Evolutionary conservation across 2,888 invertebrate species (phyloP).

Genomic region (Clitarchus hookeri): DNA sequence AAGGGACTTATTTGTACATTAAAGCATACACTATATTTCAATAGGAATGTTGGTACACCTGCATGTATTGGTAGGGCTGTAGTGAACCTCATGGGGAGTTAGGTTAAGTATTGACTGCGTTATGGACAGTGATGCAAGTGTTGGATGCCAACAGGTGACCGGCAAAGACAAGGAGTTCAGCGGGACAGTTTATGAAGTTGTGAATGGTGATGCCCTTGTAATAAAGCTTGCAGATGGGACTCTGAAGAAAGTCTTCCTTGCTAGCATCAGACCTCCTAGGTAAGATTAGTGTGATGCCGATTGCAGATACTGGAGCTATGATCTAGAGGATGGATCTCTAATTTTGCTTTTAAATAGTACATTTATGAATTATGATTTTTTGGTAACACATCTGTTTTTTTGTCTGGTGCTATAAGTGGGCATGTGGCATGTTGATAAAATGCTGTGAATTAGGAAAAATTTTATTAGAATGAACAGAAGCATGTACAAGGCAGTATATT

Average conservation of each 20-base stretch:
- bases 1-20: too few species aligned
- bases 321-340: not conserved
- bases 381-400: not conserved
- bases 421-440: too few species aligned
- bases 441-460: too few species aligned
- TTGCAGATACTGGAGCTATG: not conserved
- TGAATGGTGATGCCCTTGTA: slow-evolving; percentile 91
- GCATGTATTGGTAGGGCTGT: too few species aligned
- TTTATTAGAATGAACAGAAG: too few species aligned
- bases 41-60: too few species aligned
- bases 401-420: not conserved
- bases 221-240: slow-evolving; percentile 79
- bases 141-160: slow-evolving; percentile 56
- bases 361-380: not conserved
- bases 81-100: too few species aligned
- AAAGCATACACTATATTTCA: too few species aligned
- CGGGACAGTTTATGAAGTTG: slow-evolving; percentile 85
- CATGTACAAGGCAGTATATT: too few species aligned
- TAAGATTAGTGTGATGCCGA: slow-evolving; percentile 54
- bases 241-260: slow-evolving; percentile 90
- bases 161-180: slow-evolving; percentile 81
- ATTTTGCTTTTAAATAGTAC: not conserved
- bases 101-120: too few species aligned
- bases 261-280: slow-evolving; percentile 93
- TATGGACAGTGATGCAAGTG: too few species aligned